Evolutionary conservation across 2,888 invertebrate species (phyloP).

Genomic region (Heliconius aoede): DNA sequence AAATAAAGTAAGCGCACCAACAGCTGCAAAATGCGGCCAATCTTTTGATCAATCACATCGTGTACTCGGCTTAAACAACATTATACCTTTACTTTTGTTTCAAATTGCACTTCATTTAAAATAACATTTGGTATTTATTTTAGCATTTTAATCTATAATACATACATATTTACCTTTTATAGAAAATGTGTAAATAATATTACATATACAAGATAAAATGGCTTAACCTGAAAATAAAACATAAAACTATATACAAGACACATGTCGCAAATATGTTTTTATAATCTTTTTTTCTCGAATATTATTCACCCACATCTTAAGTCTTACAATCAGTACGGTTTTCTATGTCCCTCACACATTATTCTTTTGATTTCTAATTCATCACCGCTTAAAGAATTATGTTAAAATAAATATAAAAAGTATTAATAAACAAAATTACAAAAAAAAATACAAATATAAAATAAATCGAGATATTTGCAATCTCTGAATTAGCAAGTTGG

Average conservation of each 20-base stretch:
- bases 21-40: conserved; percentile 59
- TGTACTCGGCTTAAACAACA: conserved; percentile 38
- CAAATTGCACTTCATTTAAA: conserved; percentile 12
- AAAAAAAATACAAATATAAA: background rate
- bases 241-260: too few relatives aligned
- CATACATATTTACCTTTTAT: background rate
- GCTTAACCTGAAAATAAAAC: background rate
- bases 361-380: too few relatives aligned
- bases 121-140: background rate
- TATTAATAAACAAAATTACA: background rate
- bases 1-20: conserved; percentile 63
- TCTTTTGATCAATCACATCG: conserved; percentile 55
- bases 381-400: too few relatives aligned
- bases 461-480: background rate
- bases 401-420: background rate
- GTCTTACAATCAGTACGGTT: too few relatives aligned
- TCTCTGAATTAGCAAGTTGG: background rate
- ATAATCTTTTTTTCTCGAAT: too few relatives aligned
- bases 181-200: background rate
- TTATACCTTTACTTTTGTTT: conserved; percentile 31
- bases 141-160: background rate
- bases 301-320: too few relatives aligned
- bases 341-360: too few relatives aligned
- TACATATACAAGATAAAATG: background rate
- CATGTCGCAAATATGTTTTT: too few relatives aligned